Evolutionary conservation across 2,113 vertebrate genomes (phyloP), one percentile per base, ranked within the genome.

Genomic region (Balaenoptera acutorostrata): DNA sequence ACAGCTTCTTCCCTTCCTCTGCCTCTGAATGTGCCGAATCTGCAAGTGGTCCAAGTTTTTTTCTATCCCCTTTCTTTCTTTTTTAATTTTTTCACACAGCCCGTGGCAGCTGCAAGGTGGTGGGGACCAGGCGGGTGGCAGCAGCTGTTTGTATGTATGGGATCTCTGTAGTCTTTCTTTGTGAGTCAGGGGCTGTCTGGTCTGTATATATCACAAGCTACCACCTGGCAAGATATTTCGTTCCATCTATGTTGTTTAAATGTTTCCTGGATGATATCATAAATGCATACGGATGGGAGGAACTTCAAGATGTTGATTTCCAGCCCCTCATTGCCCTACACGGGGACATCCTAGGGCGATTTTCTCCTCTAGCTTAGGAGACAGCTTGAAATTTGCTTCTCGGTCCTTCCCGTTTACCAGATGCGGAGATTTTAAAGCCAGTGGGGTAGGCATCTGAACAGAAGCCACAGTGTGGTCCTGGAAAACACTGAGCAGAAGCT

Each of bases 201-300:
- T 93, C 89, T 95, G 92, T 96, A 21, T 78, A 66, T 64, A 69
- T 92, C 96, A 71, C 87, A 44, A 63, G 83, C 95, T 36, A 69
- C 96, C 97, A 97, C 97, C 98, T 97, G 97, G 97, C 97, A 96
- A 96, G 93, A 90, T 74, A 66, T 96, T 97, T 95, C 36, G 74
- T 90, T 98, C 96, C 97, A 95, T 92, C 61, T 36, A 77, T 71
- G 85, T 80, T 96, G 87, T 86, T 75, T 75, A 86, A 95, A 97
- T 96, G 69, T 87, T 97, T 98, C 74, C 87, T 80, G 90, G 68
- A 84, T 97, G 97, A 97, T 31, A 59, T 96, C 95, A 93, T 49
- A 25, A 23, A 84, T 41, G 80, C 81, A 84, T 21, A 59, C 74
- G 83, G 92, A 69, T 1, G 71, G 68, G 72, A 82, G 78, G 89